These are phyloP conservation scores for Hycleus phaleratus DNA, from an alignment of 1,140 invertebrate species.

Conservation along the genomic window DNA sequence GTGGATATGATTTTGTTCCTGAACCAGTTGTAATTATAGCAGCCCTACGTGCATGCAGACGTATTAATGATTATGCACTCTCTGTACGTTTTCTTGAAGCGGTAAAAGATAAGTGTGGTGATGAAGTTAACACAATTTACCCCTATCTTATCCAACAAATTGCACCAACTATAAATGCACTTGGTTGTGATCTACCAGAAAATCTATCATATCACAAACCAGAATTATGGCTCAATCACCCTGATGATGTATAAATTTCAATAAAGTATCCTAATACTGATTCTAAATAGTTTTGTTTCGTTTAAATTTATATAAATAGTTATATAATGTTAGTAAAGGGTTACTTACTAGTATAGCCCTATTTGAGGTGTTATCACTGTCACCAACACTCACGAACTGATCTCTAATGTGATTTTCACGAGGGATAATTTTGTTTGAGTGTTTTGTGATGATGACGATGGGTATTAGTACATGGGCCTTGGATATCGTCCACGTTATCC, in stretches of 20 bases:
- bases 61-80: slow-evolving; percentile 63
- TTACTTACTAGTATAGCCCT: slow-evolving; percentile 25
- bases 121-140: slow-evolving; percentile 45
- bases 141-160: slow-evolving; percentile 59
- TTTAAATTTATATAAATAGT: too few relatives aligned
- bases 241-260: too few relatives aligned
- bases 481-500: slow-evolving; percentile 20
- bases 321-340: too few relatives aligned
- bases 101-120: slow-evolving; percentile 56
- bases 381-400: slow-evolving; percentile 32
- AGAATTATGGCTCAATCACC: slow-evolving; percentile 44
- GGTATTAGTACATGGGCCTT: slow-evolving; percentile 21
- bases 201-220: slow-evolving; percentile 66
- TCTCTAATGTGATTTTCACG: neutral
- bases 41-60: slow-evolving; percentile 57
- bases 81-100: slow-evolving; percentile 61
- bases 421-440: slow-evolving; percentile 15
- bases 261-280: too few relatives aligned
- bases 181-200: slow-evolving; percentile 62
- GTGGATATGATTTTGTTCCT: slow-evolving; percentile 56
- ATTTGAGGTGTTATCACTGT: slow-evolving; percentile 24
- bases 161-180: slow-evolving; percentile 60
- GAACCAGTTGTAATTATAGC: slow-evolving; percentile 63
- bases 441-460: neutral
- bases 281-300: too few relatives aligned